Evolutionary conservation across 1,140 invertebrate species (phyloP), one percentile per base, ranked within the genome.

Genomic region (Solenopsis invicta): DNA sequence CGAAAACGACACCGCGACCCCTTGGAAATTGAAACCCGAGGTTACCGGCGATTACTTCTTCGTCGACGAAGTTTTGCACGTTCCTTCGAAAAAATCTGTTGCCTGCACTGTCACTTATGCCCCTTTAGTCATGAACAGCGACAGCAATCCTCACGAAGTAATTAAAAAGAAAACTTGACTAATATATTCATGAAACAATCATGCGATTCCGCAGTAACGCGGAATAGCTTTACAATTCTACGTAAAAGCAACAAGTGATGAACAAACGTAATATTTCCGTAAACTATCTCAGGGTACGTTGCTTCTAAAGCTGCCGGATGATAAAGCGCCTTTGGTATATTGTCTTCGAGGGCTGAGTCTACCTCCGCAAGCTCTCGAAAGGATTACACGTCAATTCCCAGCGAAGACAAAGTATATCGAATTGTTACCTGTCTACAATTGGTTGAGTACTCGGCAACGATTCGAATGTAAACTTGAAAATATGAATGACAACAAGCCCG

Each of bases 41-140:
- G 56, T 94, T n/a, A 89, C 84, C n/a, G 95, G 95, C 45, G 86
- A 95, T n/a, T 92, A 90, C 64, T 95, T 95, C 85, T 81, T 66
- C 24, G 66, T 82, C 0, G 71, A 91, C 9, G 86, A 93, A 8
- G 16, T 84, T 18, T 61, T 94, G 8, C 61, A 77, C 5, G 37
- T 95, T 8, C 56, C 87, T 24, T 52, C 94, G 18, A 90, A 91
- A 50, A 85, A 74, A 41, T 81, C 67, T 0, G 54, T 67, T 8
- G 1, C 24, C 1, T 94, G 88, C 48, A 37, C 41, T 2, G 41
- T 95, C 3, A 88, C 82, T 0, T 95, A 95, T 45, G 77, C 69
- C 1, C 95, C 95, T 4, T 12, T 92, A 8, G 34, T 82, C 6
- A 93, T 93, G 90, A 93, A 86, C 34, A 69, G 45, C 3, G 88